phyloP scores from a whole-genome alignment of 2,113 vertebrate genomes.

The Zapus hudsonius region DNA sequence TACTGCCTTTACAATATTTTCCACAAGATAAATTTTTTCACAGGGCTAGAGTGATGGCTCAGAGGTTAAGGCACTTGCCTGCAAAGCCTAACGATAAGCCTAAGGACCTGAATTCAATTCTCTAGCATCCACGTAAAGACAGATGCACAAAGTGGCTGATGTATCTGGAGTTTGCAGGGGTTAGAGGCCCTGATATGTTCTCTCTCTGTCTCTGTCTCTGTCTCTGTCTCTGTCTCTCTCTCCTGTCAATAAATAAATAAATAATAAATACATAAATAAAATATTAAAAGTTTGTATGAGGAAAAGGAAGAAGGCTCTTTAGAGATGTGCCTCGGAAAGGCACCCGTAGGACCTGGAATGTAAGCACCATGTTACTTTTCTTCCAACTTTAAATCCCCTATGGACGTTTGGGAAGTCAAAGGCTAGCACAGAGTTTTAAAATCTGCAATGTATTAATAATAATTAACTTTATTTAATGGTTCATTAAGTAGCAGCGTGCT shows the following conservation, averaged over 20 bases:
- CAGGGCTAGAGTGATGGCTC: no score
- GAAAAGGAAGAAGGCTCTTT: background rate
- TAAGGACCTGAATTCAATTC: no score
- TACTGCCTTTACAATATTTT: background rate
- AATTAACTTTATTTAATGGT: conserved; percentile 46
- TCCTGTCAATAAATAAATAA: no score
- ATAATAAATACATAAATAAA: no score
- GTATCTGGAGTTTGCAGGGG: no score
- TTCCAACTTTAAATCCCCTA: background rate
- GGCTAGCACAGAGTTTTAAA: background rate
- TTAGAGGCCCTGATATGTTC: no score
- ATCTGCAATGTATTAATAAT: conserved; percentile 14
- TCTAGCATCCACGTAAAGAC: no score
- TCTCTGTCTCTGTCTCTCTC: no score
- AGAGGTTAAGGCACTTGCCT: no score
- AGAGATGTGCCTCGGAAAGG: background rate
- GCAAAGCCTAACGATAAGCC: no score
- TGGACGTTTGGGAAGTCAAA: background rate
- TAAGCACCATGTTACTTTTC: background rate
- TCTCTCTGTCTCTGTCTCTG: no score
- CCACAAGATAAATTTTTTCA: background rate
- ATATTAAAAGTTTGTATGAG: background rate
- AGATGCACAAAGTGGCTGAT: no score
- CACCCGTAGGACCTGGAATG: background rate
- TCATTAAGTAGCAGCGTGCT: background rate